Evolutionary conservation across 2,797 vertebrate genomes (phyloP), one percentile per base, ranked within the genome.

Genomic region (Acanthurus lineatus): DNA sequence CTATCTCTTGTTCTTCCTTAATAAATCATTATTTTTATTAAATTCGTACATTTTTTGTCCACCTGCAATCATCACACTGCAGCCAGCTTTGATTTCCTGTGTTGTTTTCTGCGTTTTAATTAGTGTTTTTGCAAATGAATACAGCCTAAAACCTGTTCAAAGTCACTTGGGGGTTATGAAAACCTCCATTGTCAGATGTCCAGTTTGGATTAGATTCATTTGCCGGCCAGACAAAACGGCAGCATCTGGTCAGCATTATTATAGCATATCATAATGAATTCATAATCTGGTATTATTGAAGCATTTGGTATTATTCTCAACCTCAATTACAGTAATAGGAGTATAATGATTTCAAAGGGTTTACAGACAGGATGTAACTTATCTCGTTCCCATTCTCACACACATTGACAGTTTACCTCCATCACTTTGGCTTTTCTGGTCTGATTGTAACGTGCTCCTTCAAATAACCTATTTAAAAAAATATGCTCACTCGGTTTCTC

Each of bases 261-360:
- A 74, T 35, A 77, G 83, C 87, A 90, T 90, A 92, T 93, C 89
- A 92, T 92, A 91, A 93, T 93, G 90, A 91, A 90, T 86, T 91
- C 71, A 74, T 93, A 94, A 94, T 94, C 94, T 93, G 91, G 86
- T 89, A 86, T 94, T 92, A 92, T 91, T 92, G 84, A 82, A 77
- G 85, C 90, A 89, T 92, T 91, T 87, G 81, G 86, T 91, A 89
- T 92, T 91, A 92, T 94, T 93, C 83, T 92, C 86, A 53, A 81
- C 86, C 76, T 90, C 92, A 94, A 93, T 94, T 92, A 93, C 88
- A 90, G 87, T 94, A 93, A 94, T 89, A 90, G 90, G 83, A 85
- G 76, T 74, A 22, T 83, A 77, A 84, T 89, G 65, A 89, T 85
- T 89, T 85, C 59, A 90, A 86, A 81, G 80, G 84, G 81, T 88